Evolutionary conservation across 2,888 invertebrate species (phyloP).

Genomic region (Sesia apiformis): DNA sequence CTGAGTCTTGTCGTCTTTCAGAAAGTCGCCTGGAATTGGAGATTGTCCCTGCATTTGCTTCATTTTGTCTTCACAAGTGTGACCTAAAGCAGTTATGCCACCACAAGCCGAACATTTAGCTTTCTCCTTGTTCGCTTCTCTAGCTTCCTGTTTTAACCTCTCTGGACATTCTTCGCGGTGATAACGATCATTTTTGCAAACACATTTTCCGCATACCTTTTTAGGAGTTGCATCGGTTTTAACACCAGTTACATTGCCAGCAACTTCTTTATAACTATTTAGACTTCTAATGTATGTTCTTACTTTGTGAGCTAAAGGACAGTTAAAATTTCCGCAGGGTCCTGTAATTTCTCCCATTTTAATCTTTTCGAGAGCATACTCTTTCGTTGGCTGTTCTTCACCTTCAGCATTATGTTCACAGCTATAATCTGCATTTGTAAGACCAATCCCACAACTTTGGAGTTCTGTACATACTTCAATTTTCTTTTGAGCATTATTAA

Average conservation of each 20-base stretch:
- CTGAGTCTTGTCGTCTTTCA: constrained; percentile 10
- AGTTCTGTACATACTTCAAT: constrained; percentile 58
- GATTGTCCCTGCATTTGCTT: constrained; percentile 18
- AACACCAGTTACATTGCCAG: constrained; percentile 17
- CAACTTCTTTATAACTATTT: constrained; percentile 40
- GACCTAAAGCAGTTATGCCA: constrained; percentile 29
- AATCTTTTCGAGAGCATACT: constrained; percentile 48
- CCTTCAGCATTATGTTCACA: constrained; percentile 22
- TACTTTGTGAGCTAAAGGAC: constrained; percentile 57
- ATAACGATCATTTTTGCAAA: constrained; percentile 54
- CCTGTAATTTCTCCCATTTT: constrained; percentile 65
- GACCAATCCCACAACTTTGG: constrained; percentile 40
- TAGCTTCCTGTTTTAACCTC: constrained; percentile 5
- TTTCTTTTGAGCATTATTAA: constrained; percentile 31
- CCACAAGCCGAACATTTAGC: constrained; percentile 39
- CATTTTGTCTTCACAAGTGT: constrained; percentile 46
- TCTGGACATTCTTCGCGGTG: constrained; percentile 49
- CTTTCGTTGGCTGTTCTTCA: constrained; percentile 22
- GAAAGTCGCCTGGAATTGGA: neutral
- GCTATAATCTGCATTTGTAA: constrained; percentile 16
- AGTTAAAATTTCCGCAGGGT: constrained; percentile 61
- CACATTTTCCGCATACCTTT: constrained; percentile 54
- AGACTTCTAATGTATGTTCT: constrained; percentile 51
- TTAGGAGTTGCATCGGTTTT: constrained; percentile 24
- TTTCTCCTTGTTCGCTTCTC: constrained; percentile 12